Evolutionary conservation across 2,888 invertebrate species (phyloP), one percentile per base, ranked within the genome.

Genomic region (Cyclophora punctaria): DNA sequence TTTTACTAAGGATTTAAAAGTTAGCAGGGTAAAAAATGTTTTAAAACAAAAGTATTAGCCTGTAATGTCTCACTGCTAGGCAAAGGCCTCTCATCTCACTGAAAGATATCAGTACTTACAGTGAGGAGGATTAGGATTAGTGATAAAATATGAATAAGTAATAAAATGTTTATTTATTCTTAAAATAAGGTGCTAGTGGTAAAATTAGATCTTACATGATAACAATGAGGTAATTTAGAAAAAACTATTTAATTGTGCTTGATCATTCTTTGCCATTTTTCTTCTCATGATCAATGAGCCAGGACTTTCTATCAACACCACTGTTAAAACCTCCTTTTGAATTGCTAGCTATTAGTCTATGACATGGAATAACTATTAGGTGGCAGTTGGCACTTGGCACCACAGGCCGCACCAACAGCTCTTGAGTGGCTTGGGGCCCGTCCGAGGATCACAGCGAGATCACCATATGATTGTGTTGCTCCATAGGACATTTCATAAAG

Each of bases 271-370:
- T 20, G 20, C 20, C 20, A 67, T 66, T 58, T 50, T 79, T 79
- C 34, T 76, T 73, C 64, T 89, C 89, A 69, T 80, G 80, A 43
- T 87, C 67, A 51, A 89, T 69, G 46, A 92, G 66, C 89, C 90
- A 90, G 50, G 83, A 79, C 58, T 90, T 90, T 58, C 91, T 85
- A 35, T 90, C 87, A 7, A 86, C 66, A 3, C 89, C 86, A 58
- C 90, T 78, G 42, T 84, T 89, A 62, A 88, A 91, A 3, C 91
- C 91, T 41, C 86, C 87, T 49, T 76, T 78, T 3, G 81, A 75
- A 1, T 60, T 63, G 5, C 75, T 63, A 34, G 81, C 80, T 2
- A 87, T 70, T 2, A 89, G 47, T 44, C 44, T 68, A 50, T 89
- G 89, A 56, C 89, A 88, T 2, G 89, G 88, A 35, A 87, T 69